Percentiles rank a stretch among this genome's conserved stretches.
Evolutionary conservation across 2,113 vertebrate species (phyloP).

Genomic region (Leucopsar rothschildi): DNA sequence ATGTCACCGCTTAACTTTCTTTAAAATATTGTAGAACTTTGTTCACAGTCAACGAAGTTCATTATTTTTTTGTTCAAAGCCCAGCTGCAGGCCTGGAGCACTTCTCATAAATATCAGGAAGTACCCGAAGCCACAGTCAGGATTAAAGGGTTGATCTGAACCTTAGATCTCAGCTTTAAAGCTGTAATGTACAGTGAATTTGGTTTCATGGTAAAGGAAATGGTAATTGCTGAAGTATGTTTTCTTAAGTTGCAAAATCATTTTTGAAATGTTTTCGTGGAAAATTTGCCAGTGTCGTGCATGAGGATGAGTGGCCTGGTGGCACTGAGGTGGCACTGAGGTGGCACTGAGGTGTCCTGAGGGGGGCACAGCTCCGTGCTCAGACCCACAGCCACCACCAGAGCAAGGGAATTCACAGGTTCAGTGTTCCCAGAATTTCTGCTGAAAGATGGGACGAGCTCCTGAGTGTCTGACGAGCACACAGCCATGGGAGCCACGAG

Average conservation of each 20-base stretch:
- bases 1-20: slow-evolving; percentile 10
- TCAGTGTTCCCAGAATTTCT: not conserved
- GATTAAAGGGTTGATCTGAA: slow-evolving; percentile 68
- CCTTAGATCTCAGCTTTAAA: slow-evolving; percentile 73
- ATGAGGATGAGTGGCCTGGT: not conserved
- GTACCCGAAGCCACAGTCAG: slow-evolving; percentile 66
- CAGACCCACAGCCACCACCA: not conserved
- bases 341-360: too few relatives aligned
- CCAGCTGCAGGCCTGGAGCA: slow-evolving; percentile 69
- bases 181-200: slow-evolving; percentile 58
- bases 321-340: not conserved
- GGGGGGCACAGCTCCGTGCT: not conserved
- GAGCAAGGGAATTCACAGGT: not conserved
- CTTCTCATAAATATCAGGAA: slow-evolving; percentile 72
- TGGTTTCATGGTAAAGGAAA: slow-evolving; percentile 64
- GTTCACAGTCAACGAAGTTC: slow-evolving; percentile 42
- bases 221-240: slow-evolving; percentile 69
- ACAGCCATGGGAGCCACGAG: not conserved
- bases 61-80: slow-evolving; percentile 59
- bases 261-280: slow-evolving; percentile 54
- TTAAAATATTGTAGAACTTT: slow-evolving; percentile 13
- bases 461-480: not conserved
- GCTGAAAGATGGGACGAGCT: not conserved
- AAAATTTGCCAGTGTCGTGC: not conserved
- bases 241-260: slow-evolving; percentile 64